Evolutionary conservation across 1,140 invertebrate genomes (phyloP), one percentile per base, ranked within the genome.

Genomic region (Dreissena rostriformis): DNA sequence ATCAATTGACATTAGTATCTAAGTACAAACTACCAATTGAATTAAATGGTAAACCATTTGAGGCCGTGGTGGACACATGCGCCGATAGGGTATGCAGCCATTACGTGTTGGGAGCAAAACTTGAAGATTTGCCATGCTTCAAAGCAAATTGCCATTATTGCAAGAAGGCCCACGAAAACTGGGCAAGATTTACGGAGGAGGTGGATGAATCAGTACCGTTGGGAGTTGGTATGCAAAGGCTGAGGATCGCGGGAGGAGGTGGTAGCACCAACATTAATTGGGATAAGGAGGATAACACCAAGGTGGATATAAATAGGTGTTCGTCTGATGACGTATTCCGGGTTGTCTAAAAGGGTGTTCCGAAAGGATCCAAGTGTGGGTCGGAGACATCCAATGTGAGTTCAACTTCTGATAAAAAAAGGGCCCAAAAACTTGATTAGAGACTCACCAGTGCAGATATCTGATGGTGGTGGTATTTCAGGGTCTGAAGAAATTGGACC

Each of bases 171-270:
- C 57, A 77, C 51, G 57, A 77, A 8, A 19, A 77, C 14, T 77
- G 74, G 74, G 17, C 17, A n/a, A 66, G 24, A 29, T 77, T 77
- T 28, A 66, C 22, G 19, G 61, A 39, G 28, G 61, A 63, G 19
- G 74, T 77, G 39, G 74, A 77, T 53, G 74, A 77, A n/a, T 55
- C 61, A 19, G 49, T 77, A n/a, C 57, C 57, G 15, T 51, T 77
- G 22, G 61, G 22, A 17, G n/a, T 17, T 10, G 39, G 19, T 17
- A 61, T 24, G 55, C n/a, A 7, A 17, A 0, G 10, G 15, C 26
- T 26, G 24, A 52, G 72, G 14, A 75, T 75, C 53, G 70, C 70
- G 15, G 70, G 49, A n/a, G n/a, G n/a, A 52, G 28, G 49, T 72
- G 24, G 39, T 24, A 52, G 17, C 29, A 72, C 12, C 53, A 39